Conservation (phyloP, 2,797 vertebrate genomes). For the Lepidocolaptes lacrymiger region DNA sequence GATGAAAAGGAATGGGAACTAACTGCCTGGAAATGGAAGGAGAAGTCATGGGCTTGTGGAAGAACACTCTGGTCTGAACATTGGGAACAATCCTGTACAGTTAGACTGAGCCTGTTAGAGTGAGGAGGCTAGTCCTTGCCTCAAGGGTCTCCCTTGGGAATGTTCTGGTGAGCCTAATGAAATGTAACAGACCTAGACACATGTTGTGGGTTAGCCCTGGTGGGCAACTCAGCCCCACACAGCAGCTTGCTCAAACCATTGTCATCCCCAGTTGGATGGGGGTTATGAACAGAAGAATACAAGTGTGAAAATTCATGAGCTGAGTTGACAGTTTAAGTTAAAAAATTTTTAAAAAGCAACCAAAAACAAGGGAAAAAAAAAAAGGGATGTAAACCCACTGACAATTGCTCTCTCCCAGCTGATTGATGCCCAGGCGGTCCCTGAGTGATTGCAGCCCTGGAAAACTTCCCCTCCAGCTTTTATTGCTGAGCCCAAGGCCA, state of each 20-base stretch:
- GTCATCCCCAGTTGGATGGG: no score
- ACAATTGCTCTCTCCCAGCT: neutral
- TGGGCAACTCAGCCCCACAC: neutral
- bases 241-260: neutral
- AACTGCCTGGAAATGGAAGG: neutral
- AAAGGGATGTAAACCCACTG: neutral
- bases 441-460: neutral
- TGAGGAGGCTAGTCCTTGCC: neutral
- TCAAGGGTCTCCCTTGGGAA: neutral
- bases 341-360: neutral
- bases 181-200: neutral
- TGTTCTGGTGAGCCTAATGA: neutral
- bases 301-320: neutral
- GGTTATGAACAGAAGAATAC: neutral
- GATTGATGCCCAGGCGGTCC: fast-evolving
- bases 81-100: neutral
- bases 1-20: neutral
- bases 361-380: neutral
- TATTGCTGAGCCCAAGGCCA: neutral
- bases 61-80: neutral
- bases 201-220: fast-evolving
- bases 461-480: neutral
- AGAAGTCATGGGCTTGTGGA: neutral
- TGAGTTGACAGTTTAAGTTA: neutral
- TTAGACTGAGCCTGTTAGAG: neutral